Conservation (phyloP, 2,888 invertebrate species). For the Drosophila multiciliata region DNA sequence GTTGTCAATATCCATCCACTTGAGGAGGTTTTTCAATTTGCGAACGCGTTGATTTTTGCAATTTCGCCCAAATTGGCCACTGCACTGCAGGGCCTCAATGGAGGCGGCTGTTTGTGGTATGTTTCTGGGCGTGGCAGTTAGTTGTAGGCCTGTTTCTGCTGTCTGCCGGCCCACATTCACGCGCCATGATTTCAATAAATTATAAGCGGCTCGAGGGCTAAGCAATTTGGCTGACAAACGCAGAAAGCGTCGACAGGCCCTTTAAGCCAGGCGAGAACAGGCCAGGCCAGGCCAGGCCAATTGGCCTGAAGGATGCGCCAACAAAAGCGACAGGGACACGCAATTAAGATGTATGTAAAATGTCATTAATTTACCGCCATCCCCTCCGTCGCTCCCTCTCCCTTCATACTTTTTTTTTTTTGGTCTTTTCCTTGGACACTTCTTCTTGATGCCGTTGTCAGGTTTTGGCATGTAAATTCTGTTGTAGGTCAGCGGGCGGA, state of each 20-base stretch:
- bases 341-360: conserved; percentile 64
- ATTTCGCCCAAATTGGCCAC: conserved; percentile 43
- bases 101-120: background rate
- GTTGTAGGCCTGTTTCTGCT: conserved; percentile 13
- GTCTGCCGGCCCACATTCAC: conserved; percentile 13
- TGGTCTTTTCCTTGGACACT: background rate
- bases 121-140: conserved; percentile 7
- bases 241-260: conserved; percentile 24
- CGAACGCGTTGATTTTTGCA: conserved; percentile 64
- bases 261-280: background rate
- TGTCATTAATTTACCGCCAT: conserved; percentile 60
- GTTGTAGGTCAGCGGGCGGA: conserved; percentile 14
- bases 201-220: conserved; percentile 70
- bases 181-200: conserved; percentile 71
- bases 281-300: conserved; percentile 5
- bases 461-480: conserved; percentile 25
- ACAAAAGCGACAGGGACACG: conserved; percentile 48
- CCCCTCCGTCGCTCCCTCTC: background rate
- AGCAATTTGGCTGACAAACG: conserved; percentile 61
- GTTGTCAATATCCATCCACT: conserved; percentile 41
- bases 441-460: background rate
- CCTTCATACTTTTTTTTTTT: background rate
- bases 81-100: conserved; percentile 11
- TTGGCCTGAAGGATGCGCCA: conserved; percentile 37
- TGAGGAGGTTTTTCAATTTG: conserved; percentile 76